These are phyloP conservation scores for Microcebus ravelobensis DNA, from an alignment of 2,113 vertebrate genomes.

Conservation along the genomic window DNA sequence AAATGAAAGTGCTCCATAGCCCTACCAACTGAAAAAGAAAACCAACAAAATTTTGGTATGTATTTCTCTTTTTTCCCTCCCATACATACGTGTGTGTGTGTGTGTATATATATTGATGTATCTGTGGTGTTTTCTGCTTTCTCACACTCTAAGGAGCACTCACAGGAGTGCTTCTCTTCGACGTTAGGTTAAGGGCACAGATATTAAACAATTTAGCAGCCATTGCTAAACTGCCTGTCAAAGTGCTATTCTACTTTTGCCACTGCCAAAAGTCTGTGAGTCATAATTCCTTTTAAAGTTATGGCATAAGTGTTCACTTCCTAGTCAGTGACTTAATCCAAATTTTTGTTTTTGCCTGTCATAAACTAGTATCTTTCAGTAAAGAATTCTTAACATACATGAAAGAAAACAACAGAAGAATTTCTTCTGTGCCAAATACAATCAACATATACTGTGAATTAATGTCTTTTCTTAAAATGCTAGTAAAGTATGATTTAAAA, in stretches of 20 bases:
- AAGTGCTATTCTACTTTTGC: not conserved
- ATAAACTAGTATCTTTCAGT: not conserved
- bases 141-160: not conserved
- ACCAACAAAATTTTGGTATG: not conserved
- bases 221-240: not conserved
- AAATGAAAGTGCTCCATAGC: not conserved
- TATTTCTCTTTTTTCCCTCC: not conserved
- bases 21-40: not conserved
- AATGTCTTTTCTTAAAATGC: constrained; percentile 5
- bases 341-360: not conserved
- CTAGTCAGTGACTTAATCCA: not conserved
- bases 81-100: rapidly evolving
- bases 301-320: not conserved
- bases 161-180: not conserved
- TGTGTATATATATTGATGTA: not conserved
- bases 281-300: constrained; percentile 29
- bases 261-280: not conserved
- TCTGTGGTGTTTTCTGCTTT: not conserved
- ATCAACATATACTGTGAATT: not conserved
- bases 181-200: not conserved
- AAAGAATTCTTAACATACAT: constrained; percentile 26
- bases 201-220: not conserved
- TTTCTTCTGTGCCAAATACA: not conserved
- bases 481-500: constrained; percentile 1
- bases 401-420: not conserved